phyloP scores from a whole-genome alignment of 2,888 invertebrate species.

The Sycophila texana region DNA sequence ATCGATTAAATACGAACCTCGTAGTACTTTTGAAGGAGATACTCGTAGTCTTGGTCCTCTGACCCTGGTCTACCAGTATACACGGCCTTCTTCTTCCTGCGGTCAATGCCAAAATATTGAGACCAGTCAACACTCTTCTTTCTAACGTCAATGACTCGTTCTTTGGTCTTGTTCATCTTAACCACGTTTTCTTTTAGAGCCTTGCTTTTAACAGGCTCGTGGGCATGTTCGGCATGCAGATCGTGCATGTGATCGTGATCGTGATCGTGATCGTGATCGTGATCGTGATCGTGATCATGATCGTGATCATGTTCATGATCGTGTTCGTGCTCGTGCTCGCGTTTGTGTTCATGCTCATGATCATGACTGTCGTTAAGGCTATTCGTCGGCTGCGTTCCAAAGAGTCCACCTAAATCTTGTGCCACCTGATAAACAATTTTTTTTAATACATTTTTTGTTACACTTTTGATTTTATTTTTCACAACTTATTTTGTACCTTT shows the following conservation, averaged over 20 bases:
- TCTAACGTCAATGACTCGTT: conserved; percentile 79
- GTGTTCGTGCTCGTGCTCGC: conserved; percentile 41
- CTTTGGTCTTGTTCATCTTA: conserved; percentile 62
- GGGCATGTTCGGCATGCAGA: too few relatives aligned
- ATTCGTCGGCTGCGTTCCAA: conserved; percentile 84
- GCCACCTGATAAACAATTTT: conserved; percentile 64
- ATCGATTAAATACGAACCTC: conserved; percentile 69
- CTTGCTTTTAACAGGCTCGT: conserved; percentile 44
- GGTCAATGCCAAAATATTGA: conserved; percentile 90
- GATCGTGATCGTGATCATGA: conserved; percentile 53
- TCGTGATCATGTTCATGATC: conserved; percentile 56
- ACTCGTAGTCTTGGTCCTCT: conserved; percentile 78
- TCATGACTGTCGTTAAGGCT: conserved; percentile 58
- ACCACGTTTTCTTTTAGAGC: conserved; percentile 63
- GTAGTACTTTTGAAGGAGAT: conserved; percentile 79
- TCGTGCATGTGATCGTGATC: conserved; percentile 62
- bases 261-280: conserved; percentile 59
- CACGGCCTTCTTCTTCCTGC: conserved; percentile 83
- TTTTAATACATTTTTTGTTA: neutral
- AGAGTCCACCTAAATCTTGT: conserved; percentile 77
- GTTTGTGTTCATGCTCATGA: conserved; percentile 54
- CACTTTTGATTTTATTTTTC: neutral
- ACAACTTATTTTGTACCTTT: conserved; percentile 61
- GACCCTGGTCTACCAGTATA: conserved; percentile 75
- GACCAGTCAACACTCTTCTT: conserved; percentile 93